Evolutionary conservation across 2,888 invertebrate species (phyloP).

Genomic region (Argyra leucocephala): DNA sequence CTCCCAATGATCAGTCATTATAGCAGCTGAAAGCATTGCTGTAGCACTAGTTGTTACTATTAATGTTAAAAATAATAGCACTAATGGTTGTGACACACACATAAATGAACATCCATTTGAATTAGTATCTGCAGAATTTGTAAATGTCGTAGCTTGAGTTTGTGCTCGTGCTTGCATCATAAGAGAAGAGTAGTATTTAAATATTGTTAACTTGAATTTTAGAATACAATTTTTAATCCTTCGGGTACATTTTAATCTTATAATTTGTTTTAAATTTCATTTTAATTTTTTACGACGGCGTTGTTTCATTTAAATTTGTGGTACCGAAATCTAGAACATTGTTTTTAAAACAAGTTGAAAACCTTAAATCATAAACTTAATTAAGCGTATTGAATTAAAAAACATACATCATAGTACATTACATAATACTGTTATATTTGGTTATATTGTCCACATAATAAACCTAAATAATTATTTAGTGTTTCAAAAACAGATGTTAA

Average conservation of each 20-base stretch:
- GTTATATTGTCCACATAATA: too few relatives aligned
- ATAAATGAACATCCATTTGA: slow-evolving; percentile 32
- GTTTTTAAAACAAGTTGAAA: too few relatives aligned
- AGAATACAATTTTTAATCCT: neutral
- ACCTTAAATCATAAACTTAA: too few relatives aligned
- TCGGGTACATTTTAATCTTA: neutral
- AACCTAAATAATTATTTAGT: too few relatives aligned
- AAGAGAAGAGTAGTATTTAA: neutral
- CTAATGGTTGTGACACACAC: slow-evolving; percentile 40
- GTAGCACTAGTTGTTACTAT: slow-evolving; percentile 67
- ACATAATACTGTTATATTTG: too few relatives aligned
- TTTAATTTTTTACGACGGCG: neutral
- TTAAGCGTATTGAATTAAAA: too few relatives aligned
- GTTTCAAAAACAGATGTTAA: too few relatives aligned
- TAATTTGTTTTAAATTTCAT: neutral
- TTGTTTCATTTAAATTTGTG: neutral
- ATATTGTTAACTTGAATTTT: neutral
- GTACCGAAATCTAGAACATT: too few relatives aligned
- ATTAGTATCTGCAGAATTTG: neutral
- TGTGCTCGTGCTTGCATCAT: slow-evolving; percentile 9
- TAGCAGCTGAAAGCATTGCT: slow-evolving; percentile 71
- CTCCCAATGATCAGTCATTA: slow-evolving; percentile 88
- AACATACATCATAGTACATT: too few relatives aligned
- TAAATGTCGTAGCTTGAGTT: slow-evolving; percentile 9
- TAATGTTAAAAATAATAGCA: slow-evolving; percentile 46